A percentile compares a stretch with the other conserved stretches of the same genome.
phyloP scores from a whole-genome alignment of 2,888 invertebrate genomes.

The Caenorhabditis zanzibari region DNA sequence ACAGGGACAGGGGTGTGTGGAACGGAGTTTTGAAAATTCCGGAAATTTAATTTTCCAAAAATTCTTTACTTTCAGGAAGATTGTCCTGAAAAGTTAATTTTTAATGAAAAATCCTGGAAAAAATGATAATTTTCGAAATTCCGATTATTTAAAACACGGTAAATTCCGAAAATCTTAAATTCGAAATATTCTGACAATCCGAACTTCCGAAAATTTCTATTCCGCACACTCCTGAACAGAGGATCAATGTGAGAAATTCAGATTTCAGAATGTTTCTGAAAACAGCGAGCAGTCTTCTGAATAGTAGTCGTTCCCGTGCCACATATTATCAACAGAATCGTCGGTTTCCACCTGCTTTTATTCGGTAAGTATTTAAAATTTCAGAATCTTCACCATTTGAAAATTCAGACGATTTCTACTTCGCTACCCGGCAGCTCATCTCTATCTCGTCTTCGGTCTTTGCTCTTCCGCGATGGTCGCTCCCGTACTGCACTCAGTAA shows the following conservation, averaged over 20 bases:
- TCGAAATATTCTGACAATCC: no score
- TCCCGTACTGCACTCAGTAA: conserved; percentile 70
- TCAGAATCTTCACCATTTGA: not conserved
- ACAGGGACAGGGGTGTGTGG: no score
- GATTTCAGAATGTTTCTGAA: conserved; percentile 43
- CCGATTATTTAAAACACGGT: no score
- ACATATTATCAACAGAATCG: conserved; percentile 71
- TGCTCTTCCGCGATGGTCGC: conserved; percentile 74
- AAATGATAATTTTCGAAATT: no score
- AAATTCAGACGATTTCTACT: conserved; percentile 70
- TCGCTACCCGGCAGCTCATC: conserved; percentile 73
- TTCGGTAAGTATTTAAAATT: conserved; percentile 56
- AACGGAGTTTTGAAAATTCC: no score
- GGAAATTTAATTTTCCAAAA: no score
- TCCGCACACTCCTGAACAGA: no score
- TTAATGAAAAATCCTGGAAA: no score
- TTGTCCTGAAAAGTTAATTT: no score
- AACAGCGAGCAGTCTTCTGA: conserved; percentile 14
- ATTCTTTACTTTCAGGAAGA: no score
- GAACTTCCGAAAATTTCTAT: no score
- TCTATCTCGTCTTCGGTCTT: conserved; percentile 70
- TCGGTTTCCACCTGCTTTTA: conserved; percentile 70
- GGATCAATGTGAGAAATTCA: not conserved
- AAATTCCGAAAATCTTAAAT: no score
- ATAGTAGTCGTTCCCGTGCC: conserved; percentile 60